Percentiles rank a stretch among this genome's conserved stretches.
Conservation (phyloP, 2,888 invertebrate genomes). For the Elegia similella region DNA sequence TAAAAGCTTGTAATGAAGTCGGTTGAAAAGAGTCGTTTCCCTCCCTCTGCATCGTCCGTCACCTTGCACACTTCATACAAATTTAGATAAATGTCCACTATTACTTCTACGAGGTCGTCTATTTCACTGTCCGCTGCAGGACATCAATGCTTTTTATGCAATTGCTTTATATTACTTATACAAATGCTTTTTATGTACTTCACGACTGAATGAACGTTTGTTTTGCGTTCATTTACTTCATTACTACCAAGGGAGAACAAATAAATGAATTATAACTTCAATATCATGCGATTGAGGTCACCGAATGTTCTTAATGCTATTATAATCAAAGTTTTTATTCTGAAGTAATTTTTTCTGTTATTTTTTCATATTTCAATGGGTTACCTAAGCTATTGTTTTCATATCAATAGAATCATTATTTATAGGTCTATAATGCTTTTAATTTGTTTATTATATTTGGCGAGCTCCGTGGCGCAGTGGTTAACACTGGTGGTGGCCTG, state of each 20-base stretch:
- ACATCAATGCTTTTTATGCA: not conserved
- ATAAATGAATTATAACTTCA: not conserved
- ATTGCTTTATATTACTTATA: no score
- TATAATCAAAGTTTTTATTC: not conserved
- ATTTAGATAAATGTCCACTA: conserved; percentile 24
- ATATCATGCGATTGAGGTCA: not conserved
- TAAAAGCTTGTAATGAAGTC: no score
- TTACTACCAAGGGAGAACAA: not conserved
- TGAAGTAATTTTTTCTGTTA: no score
- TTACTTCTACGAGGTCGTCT: conserved; percentile 23
- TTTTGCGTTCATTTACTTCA: not conserved
- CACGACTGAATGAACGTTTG: not conserved
- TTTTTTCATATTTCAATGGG: no score
- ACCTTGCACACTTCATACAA: conserved; percentile 21
- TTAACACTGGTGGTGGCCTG: no score
- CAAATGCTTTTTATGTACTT: not conserved
- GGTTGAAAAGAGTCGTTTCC: not conserved
- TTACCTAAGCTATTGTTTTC: no score
- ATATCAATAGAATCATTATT: no score
- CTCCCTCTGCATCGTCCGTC: conserved; percentile 19
- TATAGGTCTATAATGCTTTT: no score
- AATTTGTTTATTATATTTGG: no score
- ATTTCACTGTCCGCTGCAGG: conserved; percentile 5
- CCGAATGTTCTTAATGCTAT: not conserved
- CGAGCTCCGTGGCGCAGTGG: no score